Evolutionary conservation across 2,888 invertebrate genomes (phyloP), one percentile per base, ranked within the genome.

Genomic region (Torymus aiolomorphi): DNA sequence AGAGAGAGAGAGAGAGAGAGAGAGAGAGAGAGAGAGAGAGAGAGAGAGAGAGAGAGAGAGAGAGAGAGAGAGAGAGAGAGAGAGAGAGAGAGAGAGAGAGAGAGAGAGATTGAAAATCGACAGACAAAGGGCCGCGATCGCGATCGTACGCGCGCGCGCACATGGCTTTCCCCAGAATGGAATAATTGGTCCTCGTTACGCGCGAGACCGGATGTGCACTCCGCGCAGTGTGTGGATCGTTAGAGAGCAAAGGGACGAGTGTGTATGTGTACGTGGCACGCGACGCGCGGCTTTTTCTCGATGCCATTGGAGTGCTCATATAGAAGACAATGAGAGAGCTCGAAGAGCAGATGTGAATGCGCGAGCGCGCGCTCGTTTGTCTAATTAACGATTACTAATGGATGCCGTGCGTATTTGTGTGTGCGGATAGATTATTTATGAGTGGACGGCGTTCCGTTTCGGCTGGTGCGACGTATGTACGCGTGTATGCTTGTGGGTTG

Each of bases 171-270:
- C 57, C 20, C 3, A n/a, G 62, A 49, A n/a, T 52, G 73, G 57
- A 73, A 78, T 81, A 81, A 81, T 78, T 81, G 75, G 56, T 76
- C 69, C 75, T 78, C 57, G 78, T 72, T 81, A 78, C 61, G 66
- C 79, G 71, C 71, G 73, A 74, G 75, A 81, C 73, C 65, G 78
- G 78, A 81, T 69, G 70, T 72, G 56, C 65, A 16, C 52, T 51
- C 74, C 54, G 59, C 65, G 49, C 62, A 24, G 18, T 56, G 24
- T 49, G 62, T 20, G 61, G 72, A 77, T 73, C 74, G 78, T 57
- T 57, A 69, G 74, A 24, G 71, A 51, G 24, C 5, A 16, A 24
- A 42, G n/a, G n/a, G 20, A 20, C 12, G 13, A 16, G 24, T 59
- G 10, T 57, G 13, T 65, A 11, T 49, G 16, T 10, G n/a, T 16